A percentile compares a stretch with the other conserved stretches of the same genome.
phyloP scores from a whole-genome alignment of 2,888 invertebrate genomes.

The Drosophila lacicola region DNA sequence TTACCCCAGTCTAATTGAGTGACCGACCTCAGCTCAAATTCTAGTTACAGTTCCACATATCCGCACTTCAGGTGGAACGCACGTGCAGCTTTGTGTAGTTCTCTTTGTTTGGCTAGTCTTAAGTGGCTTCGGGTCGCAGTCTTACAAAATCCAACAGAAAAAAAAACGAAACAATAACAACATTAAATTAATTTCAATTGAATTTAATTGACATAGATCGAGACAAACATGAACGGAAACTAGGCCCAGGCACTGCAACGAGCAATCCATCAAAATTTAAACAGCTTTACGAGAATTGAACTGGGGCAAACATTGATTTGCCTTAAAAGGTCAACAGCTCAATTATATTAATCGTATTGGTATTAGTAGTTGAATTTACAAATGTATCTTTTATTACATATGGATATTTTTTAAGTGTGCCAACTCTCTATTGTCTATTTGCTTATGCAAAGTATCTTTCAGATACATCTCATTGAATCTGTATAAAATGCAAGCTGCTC shows the following conservation, averaged over 20 bases:
- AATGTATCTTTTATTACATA: no score
- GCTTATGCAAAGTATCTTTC: not conserved
- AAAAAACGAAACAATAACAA: conserved; percentile 40
- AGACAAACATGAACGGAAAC: conserved; percentile 16
- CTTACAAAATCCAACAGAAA: conserved; percentile 20
- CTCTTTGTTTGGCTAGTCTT: conserved; percentile 19
- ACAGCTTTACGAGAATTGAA: conserved; percentile 16
- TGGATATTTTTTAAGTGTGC: not conserved
- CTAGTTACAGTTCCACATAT: not conserved
- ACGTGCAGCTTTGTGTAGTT: not conserved
- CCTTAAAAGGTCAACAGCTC: conserved; percentile 17
- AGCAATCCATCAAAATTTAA: conserved; percentile 30
- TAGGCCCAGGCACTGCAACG: conserved; percentile 8
- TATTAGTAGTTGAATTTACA: not conserved
- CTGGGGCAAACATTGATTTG: conserved; percentile 25
- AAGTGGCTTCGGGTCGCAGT: conserved; percentile 38
- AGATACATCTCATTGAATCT: not conserved
- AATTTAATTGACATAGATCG: conserved; percentile 66
- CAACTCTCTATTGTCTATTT: not conserved
- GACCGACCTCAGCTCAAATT: conserved; percentile 7
- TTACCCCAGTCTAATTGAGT: conserved; percentile 30
- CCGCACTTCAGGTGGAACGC: conserved; percentile 31
- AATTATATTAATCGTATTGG: conserved; percentile 1
- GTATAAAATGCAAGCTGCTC: no score
- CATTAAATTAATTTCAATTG: conserved; percentile 75